Percentiles rank a stretch among this genome's conserved stretches.
Evolutionary conservation across 2,113 vertebrate genomes (phyloP).

Genomic region (Xenus cinereus): DNA sequence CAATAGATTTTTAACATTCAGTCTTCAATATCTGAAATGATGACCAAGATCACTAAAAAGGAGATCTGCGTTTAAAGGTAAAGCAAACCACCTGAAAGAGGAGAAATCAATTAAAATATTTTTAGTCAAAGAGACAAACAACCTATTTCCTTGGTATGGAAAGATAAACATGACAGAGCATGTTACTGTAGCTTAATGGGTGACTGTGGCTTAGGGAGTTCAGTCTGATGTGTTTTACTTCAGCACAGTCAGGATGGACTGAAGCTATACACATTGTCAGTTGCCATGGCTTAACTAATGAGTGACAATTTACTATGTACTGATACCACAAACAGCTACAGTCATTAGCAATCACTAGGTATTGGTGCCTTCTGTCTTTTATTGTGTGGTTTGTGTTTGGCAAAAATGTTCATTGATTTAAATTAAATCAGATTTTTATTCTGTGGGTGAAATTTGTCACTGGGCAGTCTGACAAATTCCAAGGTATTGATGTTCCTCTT

Average conservation of each 20-base stretch:
- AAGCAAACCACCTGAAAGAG: neutral
- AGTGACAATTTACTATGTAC: neutral
- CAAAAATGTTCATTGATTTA: neutral
- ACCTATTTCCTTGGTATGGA: neutral
- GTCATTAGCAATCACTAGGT: neutral
- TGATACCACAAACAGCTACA: neutral
- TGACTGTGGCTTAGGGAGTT: neutral
- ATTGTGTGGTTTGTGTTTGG: neutral
- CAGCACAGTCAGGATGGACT: neutral
- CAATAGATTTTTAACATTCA: neutral
- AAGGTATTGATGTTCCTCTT: neutral
- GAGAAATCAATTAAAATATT: neutral
- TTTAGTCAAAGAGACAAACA: neutral
- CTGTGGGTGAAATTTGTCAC: neutral
- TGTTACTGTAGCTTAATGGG: neutral
- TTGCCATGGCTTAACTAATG: neutral
- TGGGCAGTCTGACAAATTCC: neutral
- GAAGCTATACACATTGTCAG: neutral
- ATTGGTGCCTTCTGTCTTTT: neutral
- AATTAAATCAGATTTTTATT: neutral
- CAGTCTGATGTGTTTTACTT: neutral
- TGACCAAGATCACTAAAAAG: neutral
- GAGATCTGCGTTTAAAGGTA: neutral
- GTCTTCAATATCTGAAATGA: too few species aligned
- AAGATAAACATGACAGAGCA: neutral